Percentiles rank a stretch among this genome's conserved stretches.
Evolutionary conservation across 2,797 vertebrate species (phyloP).

Genomic region (Aphelocoma californica): DNA sequence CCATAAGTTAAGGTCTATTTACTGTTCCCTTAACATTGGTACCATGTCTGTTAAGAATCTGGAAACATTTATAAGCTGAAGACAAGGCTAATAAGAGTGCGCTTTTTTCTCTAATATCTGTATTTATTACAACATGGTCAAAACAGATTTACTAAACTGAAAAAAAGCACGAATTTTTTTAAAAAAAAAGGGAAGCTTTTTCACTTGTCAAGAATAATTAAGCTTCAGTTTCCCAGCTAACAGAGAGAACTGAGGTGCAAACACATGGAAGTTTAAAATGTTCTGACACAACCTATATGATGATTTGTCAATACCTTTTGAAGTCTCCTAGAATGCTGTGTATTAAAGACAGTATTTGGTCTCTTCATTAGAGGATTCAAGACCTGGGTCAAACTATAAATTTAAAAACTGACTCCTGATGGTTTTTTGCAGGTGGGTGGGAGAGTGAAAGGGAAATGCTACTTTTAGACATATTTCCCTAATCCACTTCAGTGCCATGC

Average conservation of each 20-base stretch:
- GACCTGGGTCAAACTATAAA: neutral
- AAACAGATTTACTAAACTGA: neutral
- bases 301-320: neutral
- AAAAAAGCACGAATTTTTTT: neutral
- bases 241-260: neutral
- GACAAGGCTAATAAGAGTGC: neutral
- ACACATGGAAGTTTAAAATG: rapidly evolving
- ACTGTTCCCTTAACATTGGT: neutral
- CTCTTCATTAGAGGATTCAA: neutral
- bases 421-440: neutral
- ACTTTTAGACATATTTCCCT: neutral
- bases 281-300: neutral
- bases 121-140: neutral
- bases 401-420: neutral
- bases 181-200: neutral
- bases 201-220: neutral
- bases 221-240: neutral
- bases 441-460: neutral
- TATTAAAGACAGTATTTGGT: neutral
- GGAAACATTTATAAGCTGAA: neutral
- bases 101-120: neutral
- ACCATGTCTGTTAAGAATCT: neutral
- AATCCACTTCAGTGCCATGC: neutral
- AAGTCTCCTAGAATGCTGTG: neutral
- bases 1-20: neutral